Conservation (phyloP, 2,113 vertebrate species). For the Turnix velox region DNA sequence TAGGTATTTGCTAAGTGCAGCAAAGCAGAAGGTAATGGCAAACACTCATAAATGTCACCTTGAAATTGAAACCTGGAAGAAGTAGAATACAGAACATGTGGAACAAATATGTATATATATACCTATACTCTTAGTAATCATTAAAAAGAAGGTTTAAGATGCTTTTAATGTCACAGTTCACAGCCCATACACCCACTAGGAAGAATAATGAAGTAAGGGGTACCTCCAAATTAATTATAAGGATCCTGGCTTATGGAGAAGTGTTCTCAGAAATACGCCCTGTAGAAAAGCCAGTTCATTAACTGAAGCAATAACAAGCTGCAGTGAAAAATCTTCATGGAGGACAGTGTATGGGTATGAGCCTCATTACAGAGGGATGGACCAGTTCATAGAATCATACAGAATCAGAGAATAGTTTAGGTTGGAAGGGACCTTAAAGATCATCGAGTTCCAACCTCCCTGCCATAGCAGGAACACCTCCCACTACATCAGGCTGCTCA, state of each 20-base stretch:
- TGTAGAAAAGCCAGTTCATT: neutral
- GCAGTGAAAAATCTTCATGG: neutral
- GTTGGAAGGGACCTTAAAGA: no score
- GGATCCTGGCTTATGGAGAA: neutral
- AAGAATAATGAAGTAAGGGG: neutral
- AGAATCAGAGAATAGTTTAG: no score
- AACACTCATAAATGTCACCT: neutral
- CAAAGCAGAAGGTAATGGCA: neutral
- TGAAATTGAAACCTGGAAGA: neutral
- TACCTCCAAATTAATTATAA: neutral
- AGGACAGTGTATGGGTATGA: neutral
- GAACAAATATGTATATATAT: neutral
- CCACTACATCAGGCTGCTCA: no score
- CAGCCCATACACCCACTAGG: neutral
- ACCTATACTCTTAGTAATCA: neutral
- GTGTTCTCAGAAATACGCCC: neutral
- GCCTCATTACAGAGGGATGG: accelerated
- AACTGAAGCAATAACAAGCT: neutral
- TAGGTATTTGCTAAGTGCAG: neutral
- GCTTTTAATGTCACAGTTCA: neutral
- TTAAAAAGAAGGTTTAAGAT: neutral
- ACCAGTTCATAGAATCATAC: neutral
- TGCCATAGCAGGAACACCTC: no score
- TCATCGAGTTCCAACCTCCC: no score
- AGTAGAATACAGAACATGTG: neutral